phyloP scores from a whole-genome alignment of 2,888 invertebrate genomes.

The Eupithecia exiguata region DNA sequence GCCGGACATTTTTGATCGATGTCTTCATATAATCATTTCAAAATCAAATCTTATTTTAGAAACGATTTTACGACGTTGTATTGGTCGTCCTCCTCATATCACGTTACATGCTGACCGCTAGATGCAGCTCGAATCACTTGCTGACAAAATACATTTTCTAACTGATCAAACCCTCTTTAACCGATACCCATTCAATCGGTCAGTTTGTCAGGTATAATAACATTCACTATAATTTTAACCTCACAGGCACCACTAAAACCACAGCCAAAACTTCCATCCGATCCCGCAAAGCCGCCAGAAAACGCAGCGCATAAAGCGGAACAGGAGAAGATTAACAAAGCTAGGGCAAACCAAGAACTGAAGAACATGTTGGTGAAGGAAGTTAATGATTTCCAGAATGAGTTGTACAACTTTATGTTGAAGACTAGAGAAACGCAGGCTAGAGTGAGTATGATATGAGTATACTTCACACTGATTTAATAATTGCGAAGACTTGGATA shows the following conservation, averaged over 20 bases:
- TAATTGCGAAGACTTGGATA: too few species aligned
- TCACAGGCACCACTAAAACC: conserved; percentile 50
- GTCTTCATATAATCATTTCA: too few species aligned
- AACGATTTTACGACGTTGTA: too few species aligned
- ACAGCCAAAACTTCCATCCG: background rate
- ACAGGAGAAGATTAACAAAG: conserved; percentile 66
- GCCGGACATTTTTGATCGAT: too few species aligned
- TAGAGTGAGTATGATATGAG: conserved; percentile 72
- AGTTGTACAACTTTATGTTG: conserved; percentile 84
- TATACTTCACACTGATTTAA: background rate
- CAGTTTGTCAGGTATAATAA: background rate
- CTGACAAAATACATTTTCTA: background rate
- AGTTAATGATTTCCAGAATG: conserved; percentile 86
- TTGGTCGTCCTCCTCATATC: too few species aligned
- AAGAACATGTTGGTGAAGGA: conserved; percentile 86
- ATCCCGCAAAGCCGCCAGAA: conserved; percentile 44
- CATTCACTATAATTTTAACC: background rate
- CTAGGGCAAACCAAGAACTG: conserved; percentile 74
- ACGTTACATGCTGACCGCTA: background rate
- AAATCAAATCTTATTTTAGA: too few species aligned
- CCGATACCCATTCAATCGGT: too few species aligned
- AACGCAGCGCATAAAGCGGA: conserved; percentile 69
- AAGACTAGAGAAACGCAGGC: conserved; percentile 80
- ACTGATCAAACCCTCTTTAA: background rate
- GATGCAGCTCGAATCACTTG: background rate